Percentiles rank a stretch among this genome's conserved stretches.
Evolutionary conservation across 2,113 vertebrate genomes (phyloP).

Genomic region (Trichechus manatus): DNA sequence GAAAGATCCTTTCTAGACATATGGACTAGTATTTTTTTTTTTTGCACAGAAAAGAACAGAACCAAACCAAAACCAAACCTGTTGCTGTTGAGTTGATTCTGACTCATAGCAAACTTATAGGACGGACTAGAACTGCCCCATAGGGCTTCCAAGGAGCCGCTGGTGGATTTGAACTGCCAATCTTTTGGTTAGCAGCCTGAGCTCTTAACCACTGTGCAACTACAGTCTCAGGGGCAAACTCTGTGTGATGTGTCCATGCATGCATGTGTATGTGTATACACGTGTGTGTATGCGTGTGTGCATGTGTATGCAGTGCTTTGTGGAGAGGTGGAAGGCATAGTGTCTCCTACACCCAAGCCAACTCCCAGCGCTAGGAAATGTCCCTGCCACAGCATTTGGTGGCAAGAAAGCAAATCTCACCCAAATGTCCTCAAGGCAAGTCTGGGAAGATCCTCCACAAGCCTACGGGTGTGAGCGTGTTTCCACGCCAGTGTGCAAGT

Average conservation of each 20-base stretch:
- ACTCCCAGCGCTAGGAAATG: background rate
- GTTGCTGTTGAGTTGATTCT: no score
- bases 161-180: no score
- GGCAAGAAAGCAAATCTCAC: background rate
- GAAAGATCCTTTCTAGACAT: background rate
- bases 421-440: background rate
- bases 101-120: no score
- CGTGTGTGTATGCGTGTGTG: rapidly evolving
- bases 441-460: rapidly evolving
- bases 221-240: background rate
- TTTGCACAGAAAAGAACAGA: no score
- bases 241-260: background rate
- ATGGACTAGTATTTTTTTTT: no score
- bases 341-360: background rate
- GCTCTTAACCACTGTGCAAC: no score
- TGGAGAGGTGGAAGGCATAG: background rate
- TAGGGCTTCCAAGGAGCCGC: no score
- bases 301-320: background rate
- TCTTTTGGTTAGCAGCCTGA: no score
- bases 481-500: rapidly evolving
- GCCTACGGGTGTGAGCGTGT: background rate
- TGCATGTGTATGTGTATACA: background rate
- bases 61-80: no score
- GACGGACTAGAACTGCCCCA: no score
- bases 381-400: background rate